These are phyloP conservation scores for Sinocyclocheilus grahami DNA, from an alignment of 2,113 vertebrate genomes.

Conservation along the genomic window DNA sequence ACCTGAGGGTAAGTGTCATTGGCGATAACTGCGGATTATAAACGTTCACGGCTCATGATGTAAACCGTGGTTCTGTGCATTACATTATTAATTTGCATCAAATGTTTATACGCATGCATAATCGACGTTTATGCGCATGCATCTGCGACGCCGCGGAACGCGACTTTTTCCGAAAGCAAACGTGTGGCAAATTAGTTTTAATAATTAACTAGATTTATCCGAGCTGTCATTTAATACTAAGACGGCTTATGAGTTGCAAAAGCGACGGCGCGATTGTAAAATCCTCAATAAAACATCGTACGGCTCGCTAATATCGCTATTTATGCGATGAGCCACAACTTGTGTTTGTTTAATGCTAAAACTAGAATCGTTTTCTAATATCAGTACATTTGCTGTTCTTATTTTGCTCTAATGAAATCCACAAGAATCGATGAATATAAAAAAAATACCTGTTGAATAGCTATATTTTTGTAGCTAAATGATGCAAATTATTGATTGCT, in stretches of 20 bases:
- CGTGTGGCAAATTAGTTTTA: background rate
- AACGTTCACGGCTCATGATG: background rate
- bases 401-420: background rate
- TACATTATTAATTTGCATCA: background rate
- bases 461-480: background rate
- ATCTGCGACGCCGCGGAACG: no score
- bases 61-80: background rate
- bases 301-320: background rate
- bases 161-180: background rate
- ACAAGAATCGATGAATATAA: background rate
- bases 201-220: constrained; percentile 2
- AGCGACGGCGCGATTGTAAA: background rate
- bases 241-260: background rate
- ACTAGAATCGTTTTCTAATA: background rate
- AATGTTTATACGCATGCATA: background rate
- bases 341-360: background rate
- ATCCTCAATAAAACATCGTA: background rate
- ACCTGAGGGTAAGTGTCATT: constrained; percentile 49
- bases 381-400: background rate
- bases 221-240: constrained; percentile 2
- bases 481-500: background rate
- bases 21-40: constrained; percentile 17
- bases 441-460: constrained; percentile 11
- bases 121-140: background rate
- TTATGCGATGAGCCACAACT: background rate